A percentile compares a stretch with the other conserved stretches of the same genome.
Evolutionary conservation across 2,797 vertebrate species (phyloP).

Genomic region (Peromyscus attwateri): DNA sequence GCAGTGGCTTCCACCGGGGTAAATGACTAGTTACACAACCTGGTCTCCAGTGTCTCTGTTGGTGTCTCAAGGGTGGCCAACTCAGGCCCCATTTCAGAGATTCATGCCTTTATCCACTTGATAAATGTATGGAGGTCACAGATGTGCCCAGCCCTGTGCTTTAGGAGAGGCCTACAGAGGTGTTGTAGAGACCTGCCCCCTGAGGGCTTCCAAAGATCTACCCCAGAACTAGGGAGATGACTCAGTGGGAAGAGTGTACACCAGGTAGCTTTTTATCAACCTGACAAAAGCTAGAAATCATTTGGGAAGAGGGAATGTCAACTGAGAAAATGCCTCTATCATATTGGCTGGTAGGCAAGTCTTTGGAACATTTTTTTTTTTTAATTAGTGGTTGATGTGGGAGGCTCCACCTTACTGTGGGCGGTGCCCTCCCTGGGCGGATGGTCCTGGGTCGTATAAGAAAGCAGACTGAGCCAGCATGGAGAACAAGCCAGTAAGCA

Average conservation of each 20-base stretch:
- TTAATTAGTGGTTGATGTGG: neutral
- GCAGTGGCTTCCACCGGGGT: neutral
- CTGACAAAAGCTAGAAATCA: too few relatives aligned
- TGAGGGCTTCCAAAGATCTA: neutral
- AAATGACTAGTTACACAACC: neutral
- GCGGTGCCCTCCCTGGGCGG: neutral
- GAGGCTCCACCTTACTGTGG: too few relatives aligned
- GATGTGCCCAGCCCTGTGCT: accelerated
- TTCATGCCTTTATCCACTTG: neutral
- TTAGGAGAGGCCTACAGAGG: accelerated
- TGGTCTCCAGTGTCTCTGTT: neutral
- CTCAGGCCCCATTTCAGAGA: neutral
- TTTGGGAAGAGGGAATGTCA: neutral
- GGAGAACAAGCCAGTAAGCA: neutral
- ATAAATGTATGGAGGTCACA: neutral
- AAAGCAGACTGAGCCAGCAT: neutral
- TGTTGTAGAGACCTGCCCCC: accelerated
- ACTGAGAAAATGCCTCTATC: neutral
- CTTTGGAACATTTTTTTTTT: neutral
- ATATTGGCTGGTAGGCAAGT: neutral
- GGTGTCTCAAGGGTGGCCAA: neutral
- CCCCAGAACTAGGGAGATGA: neutral
- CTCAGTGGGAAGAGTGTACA: neutral
- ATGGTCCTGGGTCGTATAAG: neutral
- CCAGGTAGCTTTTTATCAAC: neutral